Evolutionary conservation across 2,888 invertebrate genomes (phyloP), one percentile per base, ranked within the genome.

Genomic region (Prosopocoilus inquinatus): DNA sequence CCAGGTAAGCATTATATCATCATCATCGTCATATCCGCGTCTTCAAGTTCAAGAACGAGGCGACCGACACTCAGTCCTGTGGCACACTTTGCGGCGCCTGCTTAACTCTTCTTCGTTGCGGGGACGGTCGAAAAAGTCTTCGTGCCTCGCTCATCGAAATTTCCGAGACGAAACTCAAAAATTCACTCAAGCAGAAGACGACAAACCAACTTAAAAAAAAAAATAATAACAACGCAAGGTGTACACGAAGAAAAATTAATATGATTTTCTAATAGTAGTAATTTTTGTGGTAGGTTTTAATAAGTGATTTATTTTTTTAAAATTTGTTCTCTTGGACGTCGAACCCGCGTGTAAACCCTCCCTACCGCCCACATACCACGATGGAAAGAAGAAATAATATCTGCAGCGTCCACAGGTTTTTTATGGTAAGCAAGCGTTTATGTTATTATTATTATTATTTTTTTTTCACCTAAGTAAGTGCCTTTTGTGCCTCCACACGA

Each of bases 401-500:
- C 16, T 38, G 38, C 7, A 7, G 9, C 9, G 11, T 15, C 11
- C 44, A 35, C 43, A 34, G 15, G 16, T 47, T 46, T 20, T 44
- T 38, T 9, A 34, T 33, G 16, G 44, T 47, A 35, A 53, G 45
- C 28, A 28, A 16, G 20, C 33, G 4, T 50, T 16, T 28, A 44
- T 32, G 33, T 20, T 49, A 43, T 34, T 8, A 34, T 8, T 34
- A 34, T 34, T 4, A 2, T 9, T 9, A 16, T 41, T 41, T 41
- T n/a, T 47, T 4, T 9, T 9, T 12, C 28, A 35, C 35, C 11
- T 33, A 16, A 46, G n/a, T 15, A 34, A 36, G n/a, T 59, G 57
- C 65, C 67, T 64, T 64, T 59, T 60, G 60, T 68, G 66, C 70
- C 71, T n/a, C n/a, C 68, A 68, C 70, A 71, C 69, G 63, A 62